A percentile compares a stretch with the other conserved stretches of the same genome.
phyloP scores from a whole-genome alignment of 2,888 invertebrate species.

The Mesopsocus fuscifrons region DNA sequence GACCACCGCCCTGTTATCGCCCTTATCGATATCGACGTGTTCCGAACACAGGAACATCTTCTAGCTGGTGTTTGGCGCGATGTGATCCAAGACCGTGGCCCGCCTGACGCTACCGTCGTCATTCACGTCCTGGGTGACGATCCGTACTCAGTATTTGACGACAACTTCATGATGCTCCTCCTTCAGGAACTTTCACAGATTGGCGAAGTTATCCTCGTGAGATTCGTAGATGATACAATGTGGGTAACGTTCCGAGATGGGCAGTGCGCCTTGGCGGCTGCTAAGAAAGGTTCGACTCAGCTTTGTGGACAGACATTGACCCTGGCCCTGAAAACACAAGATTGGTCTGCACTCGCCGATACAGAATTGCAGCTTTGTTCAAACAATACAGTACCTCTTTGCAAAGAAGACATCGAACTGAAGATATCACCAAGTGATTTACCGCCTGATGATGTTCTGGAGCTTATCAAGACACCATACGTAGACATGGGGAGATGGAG shows the following conservation, averaged over 20 bases:
- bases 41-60: conserved; percentile 55
- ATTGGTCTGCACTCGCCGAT: conserved; percentile 68
- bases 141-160: conserved; percentile 48
- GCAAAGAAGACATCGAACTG: conserved; percentile 21
- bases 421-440: conserved; percentile 11
- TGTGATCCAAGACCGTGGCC: conserved; percentile 73
- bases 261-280: conserved; percentile 63
- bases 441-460: background rate
- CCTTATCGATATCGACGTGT: conserved; percentile 71
- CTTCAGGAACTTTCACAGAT: conserved; percentile 64
- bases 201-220: conserved; percentile 77
- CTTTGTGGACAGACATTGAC: conserved; percentile 42
- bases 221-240: conserved; percentile 76
- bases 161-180: conserved; percentile 57
- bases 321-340: conserved; percentile 59
- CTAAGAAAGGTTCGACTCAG: conserved; percentile 30
- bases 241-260: conserved; percentile 88
- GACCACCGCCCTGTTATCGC: conserved; percentile 94
- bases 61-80: conserved; percentile 66
- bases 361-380: conserved; percentile 69
- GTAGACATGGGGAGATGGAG: conserved; percentile 1
- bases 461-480: background rate
- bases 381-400: conserved; percentile 66
- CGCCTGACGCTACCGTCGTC: conserved; percentile 86
- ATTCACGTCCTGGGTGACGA: conserved; percentile 33